Evolutionary conservation across 1,140 invertebrate species (phyloP).

Genomic region (Orchestia grillus): DNA sequence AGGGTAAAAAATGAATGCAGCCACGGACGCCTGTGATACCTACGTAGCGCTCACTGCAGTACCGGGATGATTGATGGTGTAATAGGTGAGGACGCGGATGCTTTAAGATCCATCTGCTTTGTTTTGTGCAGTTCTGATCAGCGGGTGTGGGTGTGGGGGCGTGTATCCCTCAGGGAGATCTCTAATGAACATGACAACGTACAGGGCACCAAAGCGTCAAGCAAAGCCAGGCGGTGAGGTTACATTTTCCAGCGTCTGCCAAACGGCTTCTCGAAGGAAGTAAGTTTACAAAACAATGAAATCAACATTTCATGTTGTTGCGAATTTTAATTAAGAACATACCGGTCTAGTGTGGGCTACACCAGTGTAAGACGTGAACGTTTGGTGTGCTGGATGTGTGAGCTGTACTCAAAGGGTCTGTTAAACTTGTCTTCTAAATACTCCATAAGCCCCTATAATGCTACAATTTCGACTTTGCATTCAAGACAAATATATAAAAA

Average conservation of each 20-base stretch:
- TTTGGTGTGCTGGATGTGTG: too few relatives aligned
- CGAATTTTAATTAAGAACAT: not conserved
- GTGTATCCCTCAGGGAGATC: not conserved
- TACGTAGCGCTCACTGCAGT: not conserved
- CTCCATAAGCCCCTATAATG: too few relatives aligned
- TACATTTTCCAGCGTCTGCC: not conserved
- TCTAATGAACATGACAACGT: not conserved
- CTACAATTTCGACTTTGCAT: too few relatives aligned
- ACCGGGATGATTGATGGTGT: not conserved
- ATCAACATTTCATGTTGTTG: not conserved
- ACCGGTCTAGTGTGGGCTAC: too few relatives aligned
- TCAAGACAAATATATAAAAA: too few relatives aligned
- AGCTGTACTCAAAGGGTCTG: too few relatives aligned
- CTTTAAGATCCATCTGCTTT: not conserved
- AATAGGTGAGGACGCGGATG: not conserved
- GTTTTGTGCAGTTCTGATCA: not conserved
- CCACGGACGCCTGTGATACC: not conserved
- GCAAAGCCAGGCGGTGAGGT: not conserved
- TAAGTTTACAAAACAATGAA: not conserved
- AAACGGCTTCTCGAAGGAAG: not conserved
- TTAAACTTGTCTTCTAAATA: too few relatives aligned
- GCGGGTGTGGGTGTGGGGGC: not conserved
- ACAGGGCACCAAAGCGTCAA: not conserved
- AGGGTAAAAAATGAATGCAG: conserved; percentile 6
- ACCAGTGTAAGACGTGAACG: too few relatives aligned